These are phyloP conservation scores for Ephialtes manifestator DNA, from an alignment of 2,888 invertebrate genomes.

Conservation along the genomic window DNA sequence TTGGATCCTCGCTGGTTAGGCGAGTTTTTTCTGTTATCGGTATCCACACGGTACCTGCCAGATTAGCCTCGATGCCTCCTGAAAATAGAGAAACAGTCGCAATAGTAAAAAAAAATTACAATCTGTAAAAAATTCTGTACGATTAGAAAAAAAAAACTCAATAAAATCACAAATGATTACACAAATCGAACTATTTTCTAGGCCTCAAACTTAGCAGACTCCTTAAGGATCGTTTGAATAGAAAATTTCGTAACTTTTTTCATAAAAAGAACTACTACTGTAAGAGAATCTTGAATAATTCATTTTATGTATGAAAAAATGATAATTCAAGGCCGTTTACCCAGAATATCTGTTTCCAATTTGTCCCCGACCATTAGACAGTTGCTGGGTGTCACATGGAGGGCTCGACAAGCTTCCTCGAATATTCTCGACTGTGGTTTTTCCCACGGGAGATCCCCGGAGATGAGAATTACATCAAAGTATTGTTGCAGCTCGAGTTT, in stretches of 20 bases:
- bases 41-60: conserved; percentile 94
- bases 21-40: conserved; percentile 87
- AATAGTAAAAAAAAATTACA: not conserved
- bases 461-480: conserved; percentile 93
- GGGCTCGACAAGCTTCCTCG: conserved; percentile 92
- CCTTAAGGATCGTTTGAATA: too few relatives aligned
- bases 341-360: conserved; percentile 94
- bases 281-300: too few relatives aligned
- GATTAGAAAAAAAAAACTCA: conserved; percentile 28
- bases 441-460: conserved; percentile 95
- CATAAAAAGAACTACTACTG: too few relatives aligned
- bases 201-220: too few relatives aligned
- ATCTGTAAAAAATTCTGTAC: too few relatives aligned
- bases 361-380: conserved; percentile 96
- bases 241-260: too few relatives aligned
- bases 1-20: conserved; percentile 84
- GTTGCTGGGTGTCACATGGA: conserved; percentile 91
- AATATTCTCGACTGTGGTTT: conserved; percentile 95
- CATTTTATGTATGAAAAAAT: not conserved
- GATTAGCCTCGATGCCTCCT: conserved; percentile 92
- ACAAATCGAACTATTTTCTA: too few relatives aligned
- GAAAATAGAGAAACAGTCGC: conserved; percentile 59
- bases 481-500: conserved; percentile 90
- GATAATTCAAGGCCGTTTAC: conserved; percentile 70
- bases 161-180: not conserved